Evolutionary conservation across 2,888 invertebrate species (phyloP).

Genomic region (Lasioglossum leucozonium): DNA sequence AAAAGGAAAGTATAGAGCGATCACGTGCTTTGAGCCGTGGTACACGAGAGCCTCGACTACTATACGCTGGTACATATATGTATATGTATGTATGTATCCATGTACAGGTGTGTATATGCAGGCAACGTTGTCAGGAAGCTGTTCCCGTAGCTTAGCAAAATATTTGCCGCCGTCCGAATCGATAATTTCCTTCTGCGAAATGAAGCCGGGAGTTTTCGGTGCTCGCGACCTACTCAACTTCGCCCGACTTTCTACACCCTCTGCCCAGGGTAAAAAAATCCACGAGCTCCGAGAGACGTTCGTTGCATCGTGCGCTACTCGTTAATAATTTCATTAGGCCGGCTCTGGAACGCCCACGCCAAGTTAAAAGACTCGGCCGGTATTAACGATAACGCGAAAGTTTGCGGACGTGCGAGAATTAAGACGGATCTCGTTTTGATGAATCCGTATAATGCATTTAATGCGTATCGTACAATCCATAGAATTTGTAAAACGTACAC

Average conservation of each 20-base stretch:
- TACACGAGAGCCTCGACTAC: background rate
- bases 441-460: background rate
- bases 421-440: background rate
- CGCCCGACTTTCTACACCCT: background rate
- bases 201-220: background rate
- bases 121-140: slow-evolving; percentile 23
- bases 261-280: background rate
- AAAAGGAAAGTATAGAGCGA: slow-evolving; percentile 22
- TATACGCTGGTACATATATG: background rate
- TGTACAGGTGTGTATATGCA: background rate
- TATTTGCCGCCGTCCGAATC: slow-evolving; percentile 20
- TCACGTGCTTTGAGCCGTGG: slow-evolving; percentile 18
- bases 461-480: background rate
- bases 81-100: background rate
- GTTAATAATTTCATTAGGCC: background rate
- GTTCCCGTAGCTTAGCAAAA: background rate
- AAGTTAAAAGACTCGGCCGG: background rate
- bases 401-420: background rate
- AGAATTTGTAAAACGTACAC: background rate
- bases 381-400: background rate
- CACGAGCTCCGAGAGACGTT: background rate
- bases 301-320: too few relatives aligned
- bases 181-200: slow-evolving; percentile 24
- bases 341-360: background rate
- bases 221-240: background rate